Base-by-base conservation (phyloP, 2,113 vertebrate species). In the Murina feae region DNA sequence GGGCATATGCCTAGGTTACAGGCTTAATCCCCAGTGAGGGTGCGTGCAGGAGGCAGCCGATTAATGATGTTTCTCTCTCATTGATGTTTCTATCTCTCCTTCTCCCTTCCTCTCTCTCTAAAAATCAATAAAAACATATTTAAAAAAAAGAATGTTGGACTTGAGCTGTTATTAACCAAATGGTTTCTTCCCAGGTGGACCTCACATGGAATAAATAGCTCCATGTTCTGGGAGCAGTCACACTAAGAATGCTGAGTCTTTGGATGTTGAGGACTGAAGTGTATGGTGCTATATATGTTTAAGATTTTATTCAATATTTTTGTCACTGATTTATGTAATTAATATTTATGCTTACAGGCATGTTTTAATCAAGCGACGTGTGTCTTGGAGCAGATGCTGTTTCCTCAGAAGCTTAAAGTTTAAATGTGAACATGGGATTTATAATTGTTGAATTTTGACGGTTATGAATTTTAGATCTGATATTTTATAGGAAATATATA, bases 361-460 rank as follows among this genome's bases (percentile, higher is more conserved):
- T 78, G 4, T 89, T 95, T 76, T 87, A 90, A 78, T 88, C n/a
- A 82, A 76, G 37, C 47, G 16, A 17, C 87, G 21, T 68, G 66
- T 90, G 58, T 87, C 93, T 93, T 72, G 66, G 47, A 87, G 47
- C 47, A 81, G 94, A 53, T 93, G 65, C 9, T 88, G 21, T 88
- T 90, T 96, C 93, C 82, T 95, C 18, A 76, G 47, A 74, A 30
- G 53, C 11, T 88, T 39, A 49, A 90, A 66, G 25, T 89, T 96
- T 68, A 93, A 90, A 63, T 10, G 2, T 9, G 71, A 87, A 60
- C 25, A 28, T 32, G 35, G 51, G 25, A 87, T 90, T 78, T 13
- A 16, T 93, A 85, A 68, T 74, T 82, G 39, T 86, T 90, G 66
- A 82, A 63, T 92, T 85, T 82, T 87, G 53, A 68, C 13, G 72